These are phyloP conservation scores for Pherbina coryleti DNA, from an alignment of 2,888 invertebrate species.

Conservation along the genomic window DNA sequence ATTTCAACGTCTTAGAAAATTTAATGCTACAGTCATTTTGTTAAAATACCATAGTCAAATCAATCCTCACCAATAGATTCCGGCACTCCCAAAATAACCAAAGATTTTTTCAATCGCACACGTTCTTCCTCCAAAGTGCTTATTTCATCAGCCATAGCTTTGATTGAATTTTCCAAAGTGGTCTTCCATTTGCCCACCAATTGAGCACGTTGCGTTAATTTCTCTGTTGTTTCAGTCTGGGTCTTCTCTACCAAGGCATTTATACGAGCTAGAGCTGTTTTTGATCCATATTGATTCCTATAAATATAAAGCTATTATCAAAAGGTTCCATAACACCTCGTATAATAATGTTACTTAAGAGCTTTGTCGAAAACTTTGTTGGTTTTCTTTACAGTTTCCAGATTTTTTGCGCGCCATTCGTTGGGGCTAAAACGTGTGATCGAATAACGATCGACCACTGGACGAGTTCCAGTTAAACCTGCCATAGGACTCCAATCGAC, in stretches of 20 bases:
- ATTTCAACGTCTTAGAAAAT: no score
- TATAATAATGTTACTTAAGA: constrained; percentile 67
- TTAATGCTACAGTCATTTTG: no score
- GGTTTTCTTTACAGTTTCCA: constrained; percentile 70
- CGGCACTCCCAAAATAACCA: constrained; percentile 77
- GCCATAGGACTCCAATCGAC: constrained; percentile 81
- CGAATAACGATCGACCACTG: constrained; percentile 81
- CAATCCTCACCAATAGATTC: constrained; percentile 75
- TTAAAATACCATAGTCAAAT: background rate
- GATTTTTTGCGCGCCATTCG: constrained; percentile 79
- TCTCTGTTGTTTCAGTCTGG: constrained; percentile 77
- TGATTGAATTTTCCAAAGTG: constrained; percentile 79
- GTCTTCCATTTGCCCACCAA: constrained; percentile 82
- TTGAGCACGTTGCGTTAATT: constrained; percentile 76
- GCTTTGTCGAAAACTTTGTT: constrained; percentile 71
- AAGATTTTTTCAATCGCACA: constrained; percentile 77
- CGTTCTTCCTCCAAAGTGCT: constrained; percentile 77
- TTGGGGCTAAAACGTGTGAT: constrained; percentile 79
- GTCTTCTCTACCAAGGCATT: constrained; percentile 77
- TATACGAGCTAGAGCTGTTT: constrained; percentile 76
- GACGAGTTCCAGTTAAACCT: constrained; percentile 80
- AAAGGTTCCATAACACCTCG: background rate
- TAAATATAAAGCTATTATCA: background rate
- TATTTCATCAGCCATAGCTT: constrained; percentile 79
- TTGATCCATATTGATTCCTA: constrained; percentile 74